Base-by-base conservation (phyloP, 2,888 invertebrate genomes). In the Aphidoletes aphidimyza region DNA sequence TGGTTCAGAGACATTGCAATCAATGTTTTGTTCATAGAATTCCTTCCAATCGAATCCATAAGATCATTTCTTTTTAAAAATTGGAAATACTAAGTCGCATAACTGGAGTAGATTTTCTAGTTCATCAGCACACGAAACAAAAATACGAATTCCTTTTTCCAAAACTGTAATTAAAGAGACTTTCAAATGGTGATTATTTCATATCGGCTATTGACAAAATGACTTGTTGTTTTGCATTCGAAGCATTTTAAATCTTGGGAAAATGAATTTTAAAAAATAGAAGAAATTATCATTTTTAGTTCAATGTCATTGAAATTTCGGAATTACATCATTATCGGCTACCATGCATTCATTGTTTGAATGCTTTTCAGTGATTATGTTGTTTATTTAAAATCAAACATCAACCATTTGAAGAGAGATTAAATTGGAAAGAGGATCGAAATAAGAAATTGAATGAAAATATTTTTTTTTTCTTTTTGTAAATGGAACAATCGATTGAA, bases 361-460 rank as follows among this genome's bases (percentile, higher is more conserved):
- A n/a, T n/a, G n/a, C n/a, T n/a, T n/a, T n/a, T n/a, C n/a, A n/a
- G n/a, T n/a, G n/a, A n/a, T n/a, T n/a, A n/a, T n/a, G n/a, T n/a
- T n/a, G n/a, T n/a, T n/a, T n/a, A n/a, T n/a, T n/a, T n/a, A n/a
- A n/a, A n/a, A n/a, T n/a, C n/a, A n/a, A n/a, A n/a, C n/a, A n/a
- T n/a, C n/a, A 34, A 34, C 69, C 69, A 69, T 30, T 69, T 69
- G 69, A 30, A 69, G 69, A 69, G 69, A 69, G 69, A 30, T 69
- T 69, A 69, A n/a, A 69, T 69, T 54, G n/a, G 69, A 14, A 69
- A 14, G n/a, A 30, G 30, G 14, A 69, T 17, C 47, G 9, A 47
- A 47, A 17, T 47, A 19, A 3, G 47, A 17, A 39, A 47, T 47
- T 47, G 47, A 17, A 6, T 47, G 2, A 14, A 14, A 47, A 3